Evolutionary conservation across 2,888 invertebrate species (phyloP).

Genomic region (Uropetala carovei): DNA sequence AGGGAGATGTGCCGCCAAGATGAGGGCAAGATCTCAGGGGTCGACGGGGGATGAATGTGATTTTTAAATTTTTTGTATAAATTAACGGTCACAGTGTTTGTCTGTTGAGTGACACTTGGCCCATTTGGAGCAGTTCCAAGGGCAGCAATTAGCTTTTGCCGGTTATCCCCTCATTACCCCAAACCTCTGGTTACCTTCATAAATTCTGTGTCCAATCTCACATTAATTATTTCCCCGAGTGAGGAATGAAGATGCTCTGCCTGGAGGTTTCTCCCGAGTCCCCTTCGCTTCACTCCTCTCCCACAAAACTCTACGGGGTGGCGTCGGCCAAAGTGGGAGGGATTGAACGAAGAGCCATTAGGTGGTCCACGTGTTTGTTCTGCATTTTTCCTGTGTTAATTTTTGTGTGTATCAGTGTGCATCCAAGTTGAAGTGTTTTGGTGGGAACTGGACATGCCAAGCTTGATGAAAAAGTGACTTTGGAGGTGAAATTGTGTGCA

Average conservation of each 20-base stretch:
- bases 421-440: slow-evolving; percentile 44
- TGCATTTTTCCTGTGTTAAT: slow-evolving; percentile 50
- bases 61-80: slow-evolving; percentile 64
- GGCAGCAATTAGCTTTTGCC: slow-evolving; percentile 61
- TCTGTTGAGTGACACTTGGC: slow-evolving; percentile 63
- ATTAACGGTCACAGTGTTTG: slow-evolving; percentile 63
- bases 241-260: slow-evolving; percentile 48
- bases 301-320: slow-evolving; percentile 37
- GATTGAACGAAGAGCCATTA: slow-evolving; percentile 29
- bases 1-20: slow-evolving; percentile 65
- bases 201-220: slow-evolving; percentile 38
- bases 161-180: slow-evolving; percentile 42
- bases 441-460: slow-evolving; percentile 29
- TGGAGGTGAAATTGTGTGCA: slow-evolving; percentile 55
- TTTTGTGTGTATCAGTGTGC: slow-evolving; percentile 58
- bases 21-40: slow-evolving; percentile 66
- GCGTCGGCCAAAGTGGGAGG: slow-evolving; percentile 7
- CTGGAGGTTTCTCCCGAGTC: slow-evolving; percentile 27
- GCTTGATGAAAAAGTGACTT: background rate
- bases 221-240: slow-evolving; percentile 45
- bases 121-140: slow-evolving; percentile 48
- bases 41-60: slow-evolving; percentile 60
- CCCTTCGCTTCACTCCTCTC: slow-evolving; percentile 25
- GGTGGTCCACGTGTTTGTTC: slow-evolving; percentile 52
- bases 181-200: slow-evolving; percentile 37